These are phyloP conservation scores for Litoditis marina DNA, from an alignment of 2,888 invertebrate genomes.

Conservation along the genomic window DNA sequence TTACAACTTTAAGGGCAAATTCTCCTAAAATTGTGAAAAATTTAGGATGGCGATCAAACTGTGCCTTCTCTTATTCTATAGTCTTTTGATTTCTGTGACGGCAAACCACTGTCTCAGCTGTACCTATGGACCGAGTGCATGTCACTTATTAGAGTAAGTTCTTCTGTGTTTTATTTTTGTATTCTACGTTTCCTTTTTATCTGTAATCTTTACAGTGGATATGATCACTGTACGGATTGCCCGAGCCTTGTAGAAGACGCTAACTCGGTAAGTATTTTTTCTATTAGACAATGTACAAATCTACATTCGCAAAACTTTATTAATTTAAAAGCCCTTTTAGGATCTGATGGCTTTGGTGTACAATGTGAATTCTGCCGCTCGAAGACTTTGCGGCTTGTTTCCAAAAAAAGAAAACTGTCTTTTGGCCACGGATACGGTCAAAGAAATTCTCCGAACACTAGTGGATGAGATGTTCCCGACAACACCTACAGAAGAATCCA, in stretches of 20 bases:
- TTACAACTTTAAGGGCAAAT: neutral
- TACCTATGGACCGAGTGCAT: slow-evolving; percentile 2
- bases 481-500: neutral
- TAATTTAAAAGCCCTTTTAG: slow-evolving; percentile 5
- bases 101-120: slow-evolving; percentile 7
- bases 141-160: slow-evolving; percentile 9
- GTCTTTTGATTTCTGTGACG: neutral
- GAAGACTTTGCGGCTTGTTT: slow-evolving; percentile 5
- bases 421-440: neutral
- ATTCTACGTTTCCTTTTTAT: slow-evolving; percentile 3
- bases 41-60: neutral
- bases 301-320: slow-evolving; percentile 8
- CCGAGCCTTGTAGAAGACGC: slow-evolving; percentile 4
- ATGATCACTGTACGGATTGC: slow-evolving; percentile 7
- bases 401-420: neutral
- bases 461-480: slow-evolving; percentile 2
- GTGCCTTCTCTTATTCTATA: neutral
- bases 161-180: neutral
- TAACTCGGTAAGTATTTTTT: slow-evolving; percentile 9
- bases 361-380: slow-evolving; percentile 2
- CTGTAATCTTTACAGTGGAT: slow-evolving; percentile 7
- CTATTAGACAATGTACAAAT: slow-evolving; percentile 8
- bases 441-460: slow-evolving; percentile 1
- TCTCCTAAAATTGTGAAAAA: neutral
- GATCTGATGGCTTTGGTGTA: neutral